These are phyloP conservation scores for Bolinopsis microptera DNA, from an alignment of 37 sponge, comb jelly and placozoan genomes.

Conservation along the genomic window DNA sequence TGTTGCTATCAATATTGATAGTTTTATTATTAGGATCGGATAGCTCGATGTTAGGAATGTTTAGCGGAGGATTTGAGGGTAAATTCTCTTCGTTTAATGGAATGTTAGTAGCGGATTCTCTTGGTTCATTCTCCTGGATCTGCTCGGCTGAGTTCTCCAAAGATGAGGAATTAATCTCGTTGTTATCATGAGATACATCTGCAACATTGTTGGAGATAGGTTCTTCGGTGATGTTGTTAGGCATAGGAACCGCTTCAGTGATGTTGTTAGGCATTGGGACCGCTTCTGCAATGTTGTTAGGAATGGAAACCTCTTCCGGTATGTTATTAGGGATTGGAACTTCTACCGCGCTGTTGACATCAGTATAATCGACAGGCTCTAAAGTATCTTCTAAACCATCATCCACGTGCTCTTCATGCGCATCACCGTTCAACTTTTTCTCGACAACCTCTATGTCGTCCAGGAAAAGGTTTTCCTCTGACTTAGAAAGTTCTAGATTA, in stretches of 20 bases:
- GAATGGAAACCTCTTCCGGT: not conserved
- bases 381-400: conserved; percentile 22
- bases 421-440: not conserved
- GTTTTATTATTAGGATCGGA: not conserved
- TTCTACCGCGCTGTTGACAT: not conserved
- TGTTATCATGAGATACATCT: not conserved
- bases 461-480: conserved; percentile 15
- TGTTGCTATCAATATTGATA: conserved; percentile 6
- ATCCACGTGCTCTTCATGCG: not conserved
- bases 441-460: conserved; percentile 9
- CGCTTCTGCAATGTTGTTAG: not conserved
- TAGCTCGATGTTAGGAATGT: not conserved
- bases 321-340: not conserved
- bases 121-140: not conserved
- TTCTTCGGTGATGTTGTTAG: no score
- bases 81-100: not conserved
- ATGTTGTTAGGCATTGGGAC: not conserved
- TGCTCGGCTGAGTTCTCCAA: not conserved
- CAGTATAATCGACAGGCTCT: not conserved
- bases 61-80: not conserved
- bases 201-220: not conserved
- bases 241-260: not conserved
- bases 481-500: conserved; percentile 1
- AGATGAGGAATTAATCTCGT: not conserved
- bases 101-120: not conserved